Conservation (phyloP, 1,140 invertebrate genomes). For the Danaus plexippus region DNA sequence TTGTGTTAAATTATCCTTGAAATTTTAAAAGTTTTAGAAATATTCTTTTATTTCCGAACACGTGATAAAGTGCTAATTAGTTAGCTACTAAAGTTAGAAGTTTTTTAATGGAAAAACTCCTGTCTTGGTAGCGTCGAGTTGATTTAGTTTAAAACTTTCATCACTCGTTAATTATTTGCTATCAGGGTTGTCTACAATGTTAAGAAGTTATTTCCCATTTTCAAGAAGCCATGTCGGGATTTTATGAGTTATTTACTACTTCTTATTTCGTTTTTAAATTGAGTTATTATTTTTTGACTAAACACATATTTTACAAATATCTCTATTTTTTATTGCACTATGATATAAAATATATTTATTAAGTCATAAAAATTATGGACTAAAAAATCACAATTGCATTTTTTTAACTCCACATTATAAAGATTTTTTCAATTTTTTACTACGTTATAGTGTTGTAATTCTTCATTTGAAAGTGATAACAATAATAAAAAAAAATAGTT, state of each 20-base stretch:
- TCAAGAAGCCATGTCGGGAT: too few relatives aligned
- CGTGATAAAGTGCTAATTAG: constrained; percentile 20
- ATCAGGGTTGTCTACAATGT: constrained; percentile 13
- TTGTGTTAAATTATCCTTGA: constrained; percentile 1
- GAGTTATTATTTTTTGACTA: not conserved
- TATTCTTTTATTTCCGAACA: constrained; percentile 16
- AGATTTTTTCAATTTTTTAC: too few relatives aligned
- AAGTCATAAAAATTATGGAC: too few relatives aligned
- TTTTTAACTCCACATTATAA: too few relatives aligned
- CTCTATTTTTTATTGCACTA: too few relatives aligned
- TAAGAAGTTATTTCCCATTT: constrained; percentile 10
- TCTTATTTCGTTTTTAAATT: not conserved
- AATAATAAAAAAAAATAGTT: too few relatives aligned
- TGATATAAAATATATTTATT: too few relatives aligned
- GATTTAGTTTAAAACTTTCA: constrained; percentile 22
- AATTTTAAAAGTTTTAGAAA: constrained; percentile 8
- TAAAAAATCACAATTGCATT: too few relatives aligned
- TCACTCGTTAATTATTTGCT: constrained; percentile 21
- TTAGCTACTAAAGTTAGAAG: constrained; percentile 14
- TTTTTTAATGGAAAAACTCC: constrained; percentile 22
- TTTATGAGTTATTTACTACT: not conserved
- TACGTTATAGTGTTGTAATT: too few relatives aligned
- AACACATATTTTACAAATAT: too few relatives aligned
- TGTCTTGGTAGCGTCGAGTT: constrained; percentile 14
- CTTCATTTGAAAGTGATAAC: too few relatives aligned